Evolutionary conservation across 2,797 vertebrate genomes (phyloP), one percentile per base, ranked within the genome.

Genomic region (Karalla daura): DNA sequence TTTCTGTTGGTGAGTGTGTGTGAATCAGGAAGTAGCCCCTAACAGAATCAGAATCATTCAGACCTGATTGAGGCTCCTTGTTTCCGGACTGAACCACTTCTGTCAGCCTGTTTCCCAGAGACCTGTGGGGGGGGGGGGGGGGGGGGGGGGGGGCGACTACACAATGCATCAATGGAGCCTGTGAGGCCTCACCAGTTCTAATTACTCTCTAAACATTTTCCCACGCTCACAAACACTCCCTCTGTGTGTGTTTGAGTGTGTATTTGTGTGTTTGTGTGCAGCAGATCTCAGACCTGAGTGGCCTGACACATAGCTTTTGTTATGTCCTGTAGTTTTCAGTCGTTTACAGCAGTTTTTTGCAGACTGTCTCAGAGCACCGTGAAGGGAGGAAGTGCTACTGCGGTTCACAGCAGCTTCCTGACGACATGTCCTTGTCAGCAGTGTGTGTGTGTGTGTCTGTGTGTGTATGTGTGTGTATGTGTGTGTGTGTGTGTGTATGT

Each of bases 21-120:
- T 33, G 40, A 58, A 64, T 75, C 36, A 55, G 52, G 62, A 71
- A 66, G 41, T 32, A 5, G 51, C 27, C 3, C 13, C 15, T 12
- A 45, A 49, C 3, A 64, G 51, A 73, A 56, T 60, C 18, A 24
- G 28, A 68, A 37, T 21, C 32, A 43, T 51, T 67, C 2, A 13
- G 25, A 88, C 88, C 88, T 90, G 78, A 28, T 5, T 35, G 83
- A 81, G 76, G 72, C 41, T 18, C 89, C 83, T 2, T 79, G 83
- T 64, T 89, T 91, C 5, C 88, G 86, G 47, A 86, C 86, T 7
- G 83, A 89, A 40, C 84, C 91, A 8, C 81, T 81, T 72, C 73
- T 73, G 27, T 89, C 85, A 12, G 81, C 37, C 53, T 87, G 87
- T 68, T 91, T 92, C 52, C 87, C 89, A 73, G 88, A 85, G 69